Evolutionary conservation across 1,140 invertebrate genomes (phyloP), one percentile per base, ranked within the genome.

Genomic region (Danaus plexippus): DNA sequence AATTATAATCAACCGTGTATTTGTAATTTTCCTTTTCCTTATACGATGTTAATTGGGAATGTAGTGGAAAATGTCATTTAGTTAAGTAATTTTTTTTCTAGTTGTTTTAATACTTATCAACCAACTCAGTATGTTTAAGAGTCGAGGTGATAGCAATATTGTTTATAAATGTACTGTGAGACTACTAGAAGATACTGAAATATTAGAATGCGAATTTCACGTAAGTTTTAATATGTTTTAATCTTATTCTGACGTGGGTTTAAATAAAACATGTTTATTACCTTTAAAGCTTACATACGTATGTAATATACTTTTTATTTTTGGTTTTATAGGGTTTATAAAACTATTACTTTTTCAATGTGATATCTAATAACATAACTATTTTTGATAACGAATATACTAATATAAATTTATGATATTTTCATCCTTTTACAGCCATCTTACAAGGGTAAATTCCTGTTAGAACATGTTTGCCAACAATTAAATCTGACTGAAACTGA

Each of bases 401-500:
- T 8, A 40, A 5, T 15, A 48, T 9, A n/a, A 47, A 3, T 44
- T 11, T 15, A 15, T 48, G 12, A 32, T 9, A 18, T 40, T 11
- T 43, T 49, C 46, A 71, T 71, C 41, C 57, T 63, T 53, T 90
- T 93, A 49, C 88, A 98, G 97, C 92, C 94, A 67, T 94, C 96
- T 79, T 94, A 97, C 73, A 96, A 97, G 87, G 97, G 97, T 57
- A 95, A 95, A 83, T 95, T 93, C 87, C 90, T 99, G 52, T 87
- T 99, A 73, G 97, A 98, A 77, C 93, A 95, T 90, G 94, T 98
- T 54, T 98, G 97, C 85, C 92, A 95, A 68, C 94, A 97, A 77
- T 89, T 99, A 57, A 96, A 98, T 88, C 92, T 99, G 63, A 91
- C 96, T 60, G 97, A 99, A 88, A 97, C 95, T 71, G 97, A 99